These are phyloP conservation scores for Saccopteryx bilineata DNA, from an alignment of 2,113 vertebrate species.

Conservation along the genomic window DNA sequence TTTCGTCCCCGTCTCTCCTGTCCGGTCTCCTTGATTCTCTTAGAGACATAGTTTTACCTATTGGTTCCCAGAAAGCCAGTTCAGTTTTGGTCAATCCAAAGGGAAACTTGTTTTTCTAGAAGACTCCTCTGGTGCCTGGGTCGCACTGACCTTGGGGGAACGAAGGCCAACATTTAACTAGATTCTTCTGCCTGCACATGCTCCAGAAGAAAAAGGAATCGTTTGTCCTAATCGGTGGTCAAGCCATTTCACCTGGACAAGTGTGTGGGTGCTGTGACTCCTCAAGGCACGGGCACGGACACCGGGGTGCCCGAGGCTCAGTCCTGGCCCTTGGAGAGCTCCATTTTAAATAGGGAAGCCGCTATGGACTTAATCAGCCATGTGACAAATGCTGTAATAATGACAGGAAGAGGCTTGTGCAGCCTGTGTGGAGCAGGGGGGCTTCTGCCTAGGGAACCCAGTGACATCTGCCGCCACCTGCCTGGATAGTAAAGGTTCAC, in stretches of 20 bases:
- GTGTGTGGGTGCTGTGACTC: not conserved
- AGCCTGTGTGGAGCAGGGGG: not conserved
- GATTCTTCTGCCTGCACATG: not conserved
- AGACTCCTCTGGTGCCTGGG: not conserved
- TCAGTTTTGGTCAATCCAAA: not conserved
- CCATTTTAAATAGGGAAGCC: not conserved
- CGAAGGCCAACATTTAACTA: not conserved
- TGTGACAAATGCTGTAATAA: not conserved
- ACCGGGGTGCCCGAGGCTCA: not conserved
- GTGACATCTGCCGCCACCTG: not conserved
- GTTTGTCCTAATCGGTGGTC: not conserved
- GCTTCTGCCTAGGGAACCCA: too few species aligned
- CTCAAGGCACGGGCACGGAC: not conserved
- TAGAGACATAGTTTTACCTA: not conserved
- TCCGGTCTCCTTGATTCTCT: not conserved
- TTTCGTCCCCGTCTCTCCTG: not conserved
- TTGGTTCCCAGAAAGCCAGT: slow-evolving; percentile 21
- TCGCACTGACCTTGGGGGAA: not conserved
- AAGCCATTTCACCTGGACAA: not conserved
- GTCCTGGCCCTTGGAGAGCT: not conserved
- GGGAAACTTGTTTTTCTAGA: not conserved
- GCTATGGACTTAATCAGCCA: not conserved
- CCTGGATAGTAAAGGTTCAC: not conserved
- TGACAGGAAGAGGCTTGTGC: not conserved
- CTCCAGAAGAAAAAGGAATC: not conserved